Evolutionary conservation across 2,113 vertebrate species (phyloP), one percentile per base, ranked within the genome.

Genomic region (Neofelis nebulosa): DNA sequence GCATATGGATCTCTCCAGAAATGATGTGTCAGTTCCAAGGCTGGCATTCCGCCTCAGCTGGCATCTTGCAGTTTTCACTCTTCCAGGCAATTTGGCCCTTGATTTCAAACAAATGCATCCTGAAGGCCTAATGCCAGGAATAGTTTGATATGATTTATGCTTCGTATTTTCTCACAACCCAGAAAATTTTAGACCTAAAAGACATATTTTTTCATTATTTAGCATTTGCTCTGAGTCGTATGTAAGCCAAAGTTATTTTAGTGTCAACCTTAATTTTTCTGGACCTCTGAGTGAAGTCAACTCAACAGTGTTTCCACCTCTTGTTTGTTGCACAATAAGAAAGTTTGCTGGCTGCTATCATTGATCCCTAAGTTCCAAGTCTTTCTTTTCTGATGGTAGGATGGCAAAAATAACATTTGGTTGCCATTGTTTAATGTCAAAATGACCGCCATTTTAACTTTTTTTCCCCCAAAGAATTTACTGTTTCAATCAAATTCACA

Each of bases 51-150:
- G 98, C 98, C 99, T 97, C 97, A n/a, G 83, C 98, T 99, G 99
- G 99, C 98, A 99, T 97, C 98, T 97, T 93, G 89, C 41, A 88
- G 95, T 98, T 98, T 98, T 97, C 76, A 90, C 97, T 36, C 98
- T 98, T 99, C 98, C 98, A 99, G 98, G 98, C 98, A 99, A 98
- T 99, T 99, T 99, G 99, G 98, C 98, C 98, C 98, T 97, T 98
- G 98, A 99, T 99, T 99, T 98, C 98, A 99, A 98, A 99, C 98
- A 99, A 99, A 99, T 99, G 98, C 98, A 98, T 99, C 98, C 98
- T 99, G 98, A 98, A 98, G 98, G 98, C 98, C 98, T 97, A 98
- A 97, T 95, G 98, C 98, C 99, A 99, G 98, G 92, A 98, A 98
- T 89, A 98, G 98, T 98, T 98, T 97, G 63, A 23, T 98, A 98